Evolutionary conservation across 2,113 vertebrate species (phyloP), one percentile per base, ranked within the genome.

Genomic region (Verasper variegatus): DNA sequence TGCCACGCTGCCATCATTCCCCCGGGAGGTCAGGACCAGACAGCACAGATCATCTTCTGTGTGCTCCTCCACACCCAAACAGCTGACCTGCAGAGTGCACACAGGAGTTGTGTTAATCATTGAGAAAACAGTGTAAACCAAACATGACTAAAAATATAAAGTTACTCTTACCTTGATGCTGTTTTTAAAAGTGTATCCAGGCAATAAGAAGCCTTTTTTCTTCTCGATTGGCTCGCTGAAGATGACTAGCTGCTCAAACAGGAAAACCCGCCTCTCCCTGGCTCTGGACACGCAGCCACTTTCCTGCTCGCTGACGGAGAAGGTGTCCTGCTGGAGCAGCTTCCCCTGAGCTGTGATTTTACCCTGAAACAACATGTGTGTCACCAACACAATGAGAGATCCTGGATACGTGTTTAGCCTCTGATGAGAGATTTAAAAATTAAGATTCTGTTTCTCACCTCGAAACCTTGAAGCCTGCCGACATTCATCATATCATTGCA

Each of bases 401-500:
- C 17, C 49, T n/a, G 26, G 40, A 73, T 21, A 15, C 3, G 5
- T 1, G 11, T 65, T 73, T 37, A 40, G 55, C 37, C 20, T 56
- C 49, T 17, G 17, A 10, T 35, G 5, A 66, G 5, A 31, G 2
- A 59, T 55, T 15, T 27, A 14, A 3, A 21, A 20, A 54, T 21
- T 51, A 17, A 51, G 47, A 51, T 51, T 51, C 45, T 1, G 5
- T 35, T 21, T 62, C 77, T 81, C 93, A 96, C 96, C 95, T 96
- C 96, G 86, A 97, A 97, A 18, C 96, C 96, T 73, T 96, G 96
- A 11, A 97, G 95, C 37, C 96, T 91, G 40, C 96, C 96, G 69
- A 97, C 94, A 27, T 95, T 96, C 96, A 97, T 97, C 96, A 97
- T 97, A 72, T 97, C 96, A 14, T 97, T 96, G 73, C 96, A 97